Conservation (phyloP, 2,888 invertebrate genomes). For the Drosophila borborema region DNA sequence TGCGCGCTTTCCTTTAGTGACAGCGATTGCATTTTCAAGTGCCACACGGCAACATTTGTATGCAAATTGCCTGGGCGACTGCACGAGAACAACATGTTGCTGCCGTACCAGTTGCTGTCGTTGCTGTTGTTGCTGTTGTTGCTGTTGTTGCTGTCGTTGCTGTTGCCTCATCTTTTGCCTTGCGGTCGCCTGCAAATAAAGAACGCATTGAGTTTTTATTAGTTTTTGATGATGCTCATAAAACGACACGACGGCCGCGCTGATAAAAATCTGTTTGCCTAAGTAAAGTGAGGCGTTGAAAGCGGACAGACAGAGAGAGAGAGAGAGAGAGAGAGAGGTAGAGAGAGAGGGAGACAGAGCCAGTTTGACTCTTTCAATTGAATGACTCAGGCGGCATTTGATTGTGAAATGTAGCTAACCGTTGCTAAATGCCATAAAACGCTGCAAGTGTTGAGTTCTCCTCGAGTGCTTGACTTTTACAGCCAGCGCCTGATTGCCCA, state of each 20-base stretch:
- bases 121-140: constrained; percentile 4
- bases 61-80: constrained; percentile 72
- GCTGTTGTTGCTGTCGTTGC: constrained; percentile 8
- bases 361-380: constrained; percentile 23
- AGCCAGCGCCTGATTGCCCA: constrained; percentile 34
- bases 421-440: constrained; percentile 73
- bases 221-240: constrained; percentile 80
- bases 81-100: constrained; percentile 78
- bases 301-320: constrained; percentile 12
- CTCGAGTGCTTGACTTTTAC: constrained; percentile 39
- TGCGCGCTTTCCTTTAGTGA: constrained; percentile 44
- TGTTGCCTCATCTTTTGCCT: constrained; percentile 25
- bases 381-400: constrained; percentile 33
- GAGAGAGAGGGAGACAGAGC: background rate
- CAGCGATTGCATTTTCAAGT: constrained; percentile 69
- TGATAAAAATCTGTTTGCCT: constrained; percentile 79
- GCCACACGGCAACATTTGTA: constrained; percentile 80
- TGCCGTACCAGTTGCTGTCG: constrained; percentile 30
- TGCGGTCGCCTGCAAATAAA: constrained; percentile 77
- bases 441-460: constrained; percentile 53
- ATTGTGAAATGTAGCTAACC: constrained; percentile 66
- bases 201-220: constrained; percentile 81
- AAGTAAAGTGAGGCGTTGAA: constrained; percentile 79
- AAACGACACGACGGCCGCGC: constrained; percentile 75
- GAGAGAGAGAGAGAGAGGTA: background rate